A percentile compares a stretch with the other conserved stretches of the same genome.
Conservation (phyloP, 1,140 invertebrate species). For the Agrypnia vestita region DNA sequence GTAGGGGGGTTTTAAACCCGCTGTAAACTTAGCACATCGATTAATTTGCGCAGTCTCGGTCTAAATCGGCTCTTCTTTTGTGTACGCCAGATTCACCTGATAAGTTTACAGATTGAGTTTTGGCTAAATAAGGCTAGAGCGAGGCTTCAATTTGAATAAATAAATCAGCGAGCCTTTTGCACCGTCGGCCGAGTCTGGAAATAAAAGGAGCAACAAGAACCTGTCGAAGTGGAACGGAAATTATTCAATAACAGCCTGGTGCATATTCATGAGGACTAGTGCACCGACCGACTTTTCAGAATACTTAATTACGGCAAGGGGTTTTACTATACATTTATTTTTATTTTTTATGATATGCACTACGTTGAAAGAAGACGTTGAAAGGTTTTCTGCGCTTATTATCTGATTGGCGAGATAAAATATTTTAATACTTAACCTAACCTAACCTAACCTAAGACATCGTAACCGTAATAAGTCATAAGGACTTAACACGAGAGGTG, state of each 20-base stretch:
- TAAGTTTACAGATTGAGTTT: constrained; percentile 37
- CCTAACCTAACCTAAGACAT: too few relatives aligned
- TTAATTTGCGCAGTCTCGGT: background rate
- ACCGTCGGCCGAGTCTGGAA: background rate
- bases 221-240: constrained; percentile 41
- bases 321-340: background rate
- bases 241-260: constrained; percentile 51
- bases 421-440: too few relatives aligned
- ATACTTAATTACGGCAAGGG: constrained; percentile 32
- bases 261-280: constrained; percentile 54
- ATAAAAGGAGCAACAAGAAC: constrained; percentile 21
- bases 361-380: too few relatives aligned
- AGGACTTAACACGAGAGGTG: too few relatives aligned
- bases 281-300: constrained; percentile 33
- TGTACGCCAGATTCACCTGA: constrained; percentile 22
- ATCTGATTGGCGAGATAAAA: too few relatives aligned
- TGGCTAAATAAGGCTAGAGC: background rate
- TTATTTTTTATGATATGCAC: too few relatives aligned
- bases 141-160: constrained; percentile 49
- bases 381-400: too few relatives aligned
- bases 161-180: constrained; percentile 37
- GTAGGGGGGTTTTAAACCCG: background rate
- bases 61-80: background rate
- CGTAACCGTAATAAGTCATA: too few relatives aligned
- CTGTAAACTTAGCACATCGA: constrained; percentile 11